Percentiles rank a stretch among this genome's conserved stretches.
These are phyloP conservation scores for Lagria hirta DNA, from an alignment of 2,888 invertebrate genomes.

Conservation along the genomic window DNA sequence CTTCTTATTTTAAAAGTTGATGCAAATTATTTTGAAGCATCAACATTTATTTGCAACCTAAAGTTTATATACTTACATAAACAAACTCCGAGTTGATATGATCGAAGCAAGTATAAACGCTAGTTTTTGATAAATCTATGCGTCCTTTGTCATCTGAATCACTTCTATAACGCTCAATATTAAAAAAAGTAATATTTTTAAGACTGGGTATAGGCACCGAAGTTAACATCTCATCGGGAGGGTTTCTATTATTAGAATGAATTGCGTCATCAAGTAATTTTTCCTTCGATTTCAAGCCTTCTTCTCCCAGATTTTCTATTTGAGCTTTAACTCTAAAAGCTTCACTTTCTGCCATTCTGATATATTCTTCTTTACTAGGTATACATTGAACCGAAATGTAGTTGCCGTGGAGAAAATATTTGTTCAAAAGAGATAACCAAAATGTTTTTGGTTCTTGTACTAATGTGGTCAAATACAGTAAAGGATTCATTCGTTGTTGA, in stretches of 20 bases:
- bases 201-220: conserved; percentile 76
- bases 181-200: conserved; percentile 70
- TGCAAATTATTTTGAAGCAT: no score
- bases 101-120: conserved; percentile 76
- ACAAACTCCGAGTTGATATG: conserved; percentile 82
- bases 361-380: conserved; percentile 66
- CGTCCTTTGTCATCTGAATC: conserved; percentile 54
- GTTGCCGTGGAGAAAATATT: conserved; percentile 66
- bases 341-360: conserved; percentile 71
- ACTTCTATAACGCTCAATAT: conserved; percentile 54
- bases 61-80: conserved; percentile 65
- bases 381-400: conserved; percentile 65
- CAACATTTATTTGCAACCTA: background rate
- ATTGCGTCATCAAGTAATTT: conserved; percentile 68
- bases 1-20: no score
- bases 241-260: conserved; percentile 72
- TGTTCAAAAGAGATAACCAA: conserved; percentile 71
- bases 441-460: conserved; percentile 63
- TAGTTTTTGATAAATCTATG: conserved; percentile 63
- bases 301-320: conserved; percentile 63
- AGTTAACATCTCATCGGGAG: conserved; percentile 70
- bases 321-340: conserved; percentile 70
- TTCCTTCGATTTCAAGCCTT: conserved; percentile 68
- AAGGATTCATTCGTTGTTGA: conserved; percentile 68
- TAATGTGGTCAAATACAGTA: conserved; percentile 63